These are phyloP conservation scores for Mesorhabditis belari DNA, from an alignment of 2,888 invertebrate species.

Conservation along the genomic window DNA sequence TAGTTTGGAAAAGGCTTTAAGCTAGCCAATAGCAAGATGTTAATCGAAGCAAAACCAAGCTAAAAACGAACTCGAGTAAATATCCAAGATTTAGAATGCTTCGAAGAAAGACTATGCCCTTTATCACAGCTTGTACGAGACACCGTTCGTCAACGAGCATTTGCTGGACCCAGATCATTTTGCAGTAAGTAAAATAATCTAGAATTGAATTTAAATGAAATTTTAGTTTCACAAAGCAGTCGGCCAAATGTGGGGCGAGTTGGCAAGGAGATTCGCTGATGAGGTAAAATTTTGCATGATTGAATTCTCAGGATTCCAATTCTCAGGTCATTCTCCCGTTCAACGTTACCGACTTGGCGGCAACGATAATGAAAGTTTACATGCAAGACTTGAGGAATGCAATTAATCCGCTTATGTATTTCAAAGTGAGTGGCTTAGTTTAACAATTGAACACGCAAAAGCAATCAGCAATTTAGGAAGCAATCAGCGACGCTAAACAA, in stretches of 20 bases:
- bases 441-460: too few species aligned
- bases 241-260: conserved; percentile 54
- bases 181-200: conserved; percentile 12
- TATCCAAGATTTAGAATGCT: background rate
- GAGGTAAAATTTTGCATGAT: background rate
- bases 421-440: too few species aligned
- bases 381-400: conserved; percentile 24
- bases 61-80: background rate
- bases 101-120: conserved; percentile 34
- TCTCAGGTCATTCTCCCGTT: conserved; percentile 53
- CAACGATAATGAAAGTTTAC: conserved; percentile 23
- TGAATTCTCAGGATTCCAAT: background rate
- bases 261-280: conserved; percentile 54
- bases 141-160: conserved; percentile 49
- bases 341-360: conserved; percentile 53
- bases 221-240: conserved; percentile 51
- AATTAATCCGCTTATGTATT: conserved; percentile 14
- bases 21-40: background rate
- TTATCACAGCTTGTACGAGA: conserved; percentile 51
- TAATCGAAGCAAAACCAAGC: too few species aligned
- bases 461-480: too few species aligned
- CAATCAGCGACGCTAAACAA: background rate
- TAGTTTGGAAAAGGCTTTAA: background rate
- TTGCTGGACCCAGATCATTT: conserved; percentile 43
- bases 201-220: conserved; percentile 9